A percentile compares a stretch with the other conserved stretches of the same genome.
Conservation (phyloP, 2,113 vertebrate genomes). For the Geococcyx californianus region DNA sequence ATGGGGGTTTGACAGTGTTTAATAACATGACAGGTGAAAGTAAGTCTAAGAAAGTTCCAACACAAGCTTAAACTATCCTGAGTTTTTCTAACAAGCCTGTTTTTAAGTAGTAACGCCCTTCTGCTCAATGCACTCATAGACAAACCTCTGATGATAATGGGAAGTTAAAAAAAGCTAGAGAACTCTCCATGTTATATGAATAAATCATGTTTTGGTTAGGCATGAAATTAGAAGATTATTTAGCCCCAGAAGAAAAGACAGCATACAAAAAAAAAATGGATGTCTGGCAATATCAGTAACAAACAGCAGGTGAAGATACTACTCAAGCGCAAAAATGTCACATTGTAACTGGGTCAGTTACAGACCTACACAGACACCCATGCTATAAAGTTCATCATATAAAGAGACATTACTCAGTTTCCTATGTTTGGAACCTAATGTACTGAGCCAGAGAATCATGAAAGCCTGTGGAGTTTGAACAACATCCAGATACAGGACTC, state of each 20-base stretch:
- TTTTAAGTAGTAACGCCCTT: neutral
- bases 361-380: neutral
- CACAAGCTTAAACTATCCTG: neutral
- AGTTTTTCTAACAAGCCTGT: neutral
- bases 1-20: neutral
- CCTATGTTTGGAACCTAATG: neutral
- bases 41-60: neutral
- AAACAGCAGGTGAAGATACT: neutral
- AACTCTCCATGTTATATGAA: neutral
- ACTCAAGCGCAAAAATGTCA: neutral
- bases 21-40: neutral
- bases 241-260: neutral
- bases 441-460: neutral
- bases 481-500: neutral
- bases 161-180: neutral
- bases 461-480: neutral
- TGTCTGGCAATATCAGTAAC: neutral
- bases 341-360: neutral
- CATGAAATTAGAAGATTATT: neutral
- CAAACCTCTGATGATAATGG: neutral
- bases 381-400: neutral
- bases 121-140: neutral
- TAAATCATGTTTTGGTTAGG: neutral
- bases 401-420: constrained; percentile 1
- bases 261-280: neutral